Evolutionary conservation across 2,888 invertebrate genomes (phyloP).

Genomic region (Rosalia funebris): DNA sequence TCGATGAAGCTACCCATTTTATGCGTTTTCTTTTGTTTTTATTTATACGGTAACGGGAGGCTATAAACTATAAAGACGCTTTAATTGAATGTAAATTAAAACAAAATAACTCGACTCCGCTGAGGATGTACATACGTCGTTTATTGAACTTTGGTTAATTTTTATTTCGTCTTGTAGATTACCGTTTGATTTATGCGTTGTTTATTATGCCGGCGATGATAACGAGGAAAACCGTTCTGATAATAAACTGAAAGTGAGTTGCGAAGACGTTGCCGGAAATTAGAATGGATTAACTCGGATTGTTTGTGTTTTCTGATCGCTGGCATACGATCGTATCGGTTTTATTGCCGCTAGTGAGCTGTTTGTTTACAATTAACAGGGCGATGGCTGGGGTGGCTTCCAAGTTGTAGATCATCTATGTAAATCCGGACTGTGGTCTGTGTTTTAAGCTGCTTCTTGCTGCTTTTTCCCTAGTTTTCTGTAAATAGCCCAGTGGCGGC

Average conservation of each 20-base stretch:
- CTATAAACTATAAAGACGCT: slow-evolving; percentile 7
- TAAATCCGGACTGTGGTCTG: no score
- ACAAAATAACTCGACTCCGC: slow-evolving; percentile 18
- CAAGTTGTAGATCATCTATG: no score
- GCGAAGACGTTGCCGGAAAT: not conserved
- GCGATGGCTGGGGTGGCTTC: no score
- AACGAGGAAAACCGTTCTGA: slow-evolving; percentile 1
- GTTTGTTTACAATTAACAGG: no score
- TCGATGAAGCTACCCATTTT: not conserved
- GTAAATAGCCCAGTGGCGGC: no score
- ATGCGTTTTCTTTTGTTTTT: slow-evolving; percentile 1
- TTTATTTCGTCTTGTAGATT: slow-evolving; percentile 7
- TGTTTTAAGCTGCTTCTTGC: no score
- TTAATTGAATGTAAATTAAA: slow-evolving; percentile 29
- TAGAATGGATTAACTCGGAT: not conserved
- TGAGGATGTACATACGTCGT: slow-evolving; percentile 8
- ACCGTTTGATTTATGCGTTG: slow-evolving; percentile 16
- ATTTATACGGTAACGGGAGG: not conserved
- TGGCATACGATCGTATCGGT: no score
- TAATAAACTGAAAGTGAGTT: not conserved
- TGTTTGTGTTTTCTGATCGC: no score
- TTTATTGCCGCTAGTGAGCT: no score
- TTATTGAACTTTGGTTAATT: slow-evolving; percentile 16
- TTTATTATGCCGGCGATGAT: slow-evolving; percentile 17
- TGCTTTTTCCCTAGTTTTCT: no score